Evolutionary conservation across 2,888 invertebrate genomes (phyloP), one percentile per base, ranked within the genome.

Genomic region (Drosophila nr. fundita): DNA sequence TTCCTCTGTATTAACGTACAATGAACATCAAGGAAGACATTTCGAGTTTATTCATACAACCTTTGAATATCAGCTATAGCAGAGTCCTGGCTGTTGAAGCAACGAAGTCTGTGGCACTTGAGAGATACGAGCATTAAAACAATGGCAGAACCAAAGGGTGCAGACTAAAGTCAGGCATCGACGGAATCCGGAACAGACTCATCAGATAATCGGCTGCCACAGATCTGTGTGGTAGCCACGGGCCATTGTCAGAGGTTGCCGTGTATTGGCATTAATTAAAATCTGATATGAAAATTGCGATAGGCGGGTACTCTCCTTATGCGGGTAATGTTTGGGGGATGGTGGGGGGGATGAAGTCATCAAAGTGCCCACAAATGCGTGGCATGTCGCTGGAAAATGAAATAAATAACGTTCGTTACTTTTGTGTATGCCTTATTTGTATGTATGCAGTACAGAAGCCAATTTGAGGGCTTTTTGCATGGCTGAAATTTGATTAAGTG

Each of bases 401-500:
- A 64, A 70, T 74, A 73, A 80, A 87, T 82, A 80, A 67, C 68
- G 68, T 62, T 50, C 49, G 48, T 70, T 59, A 54, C 45, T 59
- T 55, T 30, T 67, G 62, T 70, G 68, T 62, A 27, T 30, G 1
- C 18, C 52, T 21, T 8, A 54, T 13, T n/a, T 7, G 27, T 54
- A 8, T 27, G 36, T 29, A 38, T 24, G 53, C 18, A 48, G 38
- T 45, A 60, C 36, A 29, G n/a, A 61, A 67, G 72, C 54, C 78
- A 78, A 74, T 81, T 76, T 72, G 57, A 60, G 59, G 61, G 65
- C 55, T 74, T 69, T 83, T 71, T 70, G 71, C 73, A 69, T 78
- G 73, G 64, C 62, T 84, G 54, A 89, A 87, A 87, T 84, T 89
- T 85, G 87, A 89, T 85, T 89, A 89, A 85, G 82, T 89, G 89